phyloP scores from a whole-genome alignment of 2,797 vertebrate species.

The Pristis pectinata region DNA sequence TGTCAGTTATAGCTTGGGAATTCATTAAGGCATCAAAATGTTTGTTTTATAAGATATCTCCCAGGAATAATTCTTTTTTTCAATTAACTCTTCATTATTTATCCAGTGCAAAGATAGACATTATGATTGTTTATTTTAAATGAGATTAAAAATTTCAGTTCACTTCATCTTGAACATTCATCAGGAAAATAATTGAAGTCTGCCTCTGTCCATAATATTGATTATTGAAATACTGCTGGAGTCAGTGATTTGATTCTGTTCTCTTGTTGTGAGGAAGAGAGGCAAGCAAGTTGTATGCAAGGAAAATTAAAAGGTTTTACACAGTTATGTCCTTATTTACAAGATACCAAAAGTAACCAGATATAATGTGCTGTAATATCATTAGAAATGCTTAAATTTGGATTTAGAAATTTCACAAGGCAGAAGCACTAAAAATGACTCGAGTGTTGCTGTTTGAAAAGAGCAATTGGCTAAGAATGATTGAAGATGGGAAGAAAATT shows the following conservation, averaged over 20 bases:
- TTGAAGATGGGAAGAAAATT: not conserved
- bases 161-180: not conserved
- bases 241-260: not conserved
- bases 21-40: not conserved
- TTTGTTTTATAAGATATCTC: not conserved
- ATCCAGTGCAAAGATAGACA: not conserved
- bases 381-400: not conserved
- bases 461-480: not conserved
- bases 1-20: not conserved
- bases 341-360: not conserved
- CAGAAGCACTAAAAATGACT: not conserved
- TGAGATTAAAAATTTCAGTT: slow-evolving; percentile 9
- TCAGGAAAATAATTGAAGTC: not conserved
- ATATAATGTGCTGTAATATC: not conserved
- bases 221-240: not conserved
- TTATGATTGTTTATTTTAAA: not conserved
- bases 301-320: not conserved
- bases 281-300: not conserved
- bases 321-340: not conserved
- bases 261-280: not conserved
- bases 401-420: not conserved
- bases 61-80: not conserved
- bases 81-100: not conserved
- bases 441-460: not conserved
- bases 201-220: not conserved